phyloP scores from a whole-genome alignment of 2,797 vertebrate species.

The Eulemur rubriventer region DNA sequence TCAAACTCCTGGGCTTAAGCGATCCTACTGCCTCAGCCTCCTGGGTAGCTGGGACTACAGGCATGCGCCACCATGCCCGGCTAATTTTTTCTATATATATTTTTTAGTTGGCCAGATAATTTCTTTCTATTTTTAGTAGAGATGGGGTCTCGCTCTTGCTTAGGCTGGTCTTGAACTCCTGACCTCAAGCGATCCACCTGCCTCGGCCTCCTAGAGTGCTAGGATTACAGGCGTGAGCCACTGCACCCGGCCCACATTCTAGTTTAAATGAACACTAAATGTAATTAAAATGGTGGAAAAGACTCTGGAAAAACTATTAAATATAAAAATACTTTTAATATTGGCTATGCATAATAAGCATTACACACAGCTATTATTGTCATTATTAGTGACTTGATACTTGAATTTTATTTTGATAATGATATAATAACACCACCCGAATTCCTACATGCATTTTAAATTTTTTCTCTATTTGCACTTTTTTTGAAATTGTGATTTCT shows the following conservation, averaged over 20 bases:
- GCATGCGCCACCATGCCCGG: no score
- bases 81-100: no score
- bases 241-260: neutral
- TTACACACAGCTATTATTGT: neutral
- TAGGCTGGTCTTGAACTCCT: no score
- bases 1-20: no score
- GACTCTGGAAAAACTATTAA: neutral
- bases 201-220: no score
- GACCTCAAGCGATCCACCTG: no score
- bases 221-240: no score
- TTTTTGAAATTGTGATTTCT: constrained; percentile 7
- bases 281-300: neutral
- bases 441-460: neutral
- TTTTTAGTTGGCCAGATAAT: no score
- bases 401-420: constrained; percentile 32
- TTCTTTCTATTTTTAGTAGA: no score
- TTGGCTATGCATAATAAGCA: neutral
- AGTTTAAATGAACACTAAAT: neutral
- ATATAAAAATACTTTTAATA: neutral
- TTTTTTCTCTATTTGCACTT: neutral
- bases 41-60: no score
- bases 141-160: no score
- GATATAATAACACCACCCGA: neutral
- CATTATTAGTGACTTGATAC: neutral
- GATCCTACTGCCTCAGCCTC: no score